phyloP scores from a whole-genome alignment of 2,113 vertebrate genomes.

The Pungitius pungitius region DNA sequence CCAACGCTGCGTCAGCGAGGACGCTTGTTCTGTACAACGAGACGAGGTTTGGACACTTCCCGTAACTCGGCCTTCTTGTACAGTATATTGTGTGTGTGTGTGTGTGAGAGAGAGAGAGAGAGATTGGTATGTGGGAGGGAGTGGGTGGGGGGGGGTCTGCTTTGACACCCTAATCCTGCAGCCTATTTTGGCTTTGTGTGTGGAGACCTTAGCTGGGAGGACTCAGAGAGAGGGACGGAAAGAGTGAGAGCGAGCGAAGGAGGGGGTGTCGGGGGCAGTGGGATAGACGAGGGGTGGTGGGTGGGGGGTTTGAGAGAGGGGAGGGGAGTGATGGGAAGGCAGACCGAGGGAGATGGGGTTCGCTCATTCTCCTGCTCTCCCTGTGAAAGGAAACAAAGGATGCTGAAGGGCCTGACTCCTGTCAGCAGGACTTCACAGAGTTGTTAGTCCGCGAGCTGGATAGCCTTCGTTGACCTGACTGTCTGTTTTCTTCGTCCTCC shows the following conservation, averaged over 20 bases:
- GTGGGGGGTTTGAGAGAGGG: conserved; percentile 45
- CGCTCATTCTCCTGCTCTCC: conserved; percentile 60
- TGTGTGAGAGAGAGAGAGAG: neutral
- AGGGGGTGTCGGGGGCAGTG: conserved; percentile 42
- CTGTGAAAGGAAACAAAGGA: conserved; percentile 76
- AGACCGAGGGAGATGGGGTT: conserved; percentile 66
- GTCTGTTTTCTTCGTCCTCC: conserved; percentile 19
- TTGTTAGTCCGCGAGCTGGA: conserved; percentile 33
- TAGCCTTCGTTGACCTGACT: conserved; percentile 38
- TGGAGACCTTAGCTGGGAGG: conserved; percentile 62
- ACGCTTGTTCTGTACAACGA: conserved; percentile 11
- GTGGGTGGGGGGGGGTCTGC: conserved; percentile 57
- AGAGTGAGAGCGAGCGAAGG: conserved; percentile 24
- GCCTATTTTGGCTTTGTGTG: conserved; percentile 68
- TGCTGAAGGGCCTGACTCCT: conserved; percentile 57
- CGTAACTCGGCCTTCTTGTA: conserved; percentile 39
- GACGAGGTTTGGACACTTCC: conserved; percentile 20
- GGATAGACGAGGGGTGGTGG: conserved; percentile 28
- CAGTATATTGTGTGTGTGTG: conserved; percentile 34
- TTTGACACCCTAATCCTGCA: conserved; percentile 77
- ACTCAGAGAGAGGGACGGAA: conserved; percentile 35
- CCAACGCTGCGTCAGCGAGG: neutral
- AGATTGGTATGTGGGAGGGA: conserved; percentile 57
- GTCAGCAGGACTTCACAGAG: conserved; percentile 51
- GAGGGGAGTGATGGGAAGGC: conserved; percentile 58